phyloP scores from a whole-genome alignment of 2,797 vertebrate genomes.

The Paramormyrops hopkinsi region DNA sequence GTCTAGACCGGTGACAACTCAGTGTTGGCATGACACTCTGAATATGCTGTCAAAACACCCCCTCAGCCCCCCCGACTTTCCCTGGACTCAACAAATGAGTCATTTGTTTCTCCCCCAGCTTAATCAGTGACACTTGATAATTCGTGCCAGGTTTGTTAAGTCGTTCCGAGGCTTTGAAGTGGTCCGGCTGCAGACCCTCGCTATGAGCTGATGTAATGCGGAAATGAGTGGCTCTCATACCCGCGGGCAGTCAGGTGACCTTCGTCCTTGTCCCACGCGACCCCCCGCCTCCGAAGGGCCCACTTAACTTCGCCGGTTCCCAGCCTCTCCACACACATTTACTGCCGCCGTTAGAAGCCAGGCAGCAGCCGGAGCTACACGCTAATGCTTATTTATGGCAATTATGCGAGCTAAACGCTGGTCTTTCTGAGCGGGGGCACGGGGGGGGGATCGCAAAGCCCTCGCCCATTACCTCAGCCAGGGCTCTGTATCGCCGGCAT shows the following conservation, averaged over 20 bases:
- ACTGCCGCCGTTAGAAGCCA: background rate
- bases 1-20: background rate
- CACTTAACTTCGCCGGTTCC: slow-evolving; percentile 24
- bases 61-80: background rate
- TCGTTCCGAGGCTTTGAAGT: background rate
- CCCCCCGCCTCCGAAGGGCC: background rate
- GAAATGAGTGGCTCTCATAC: slow-evolving; percentile 20
- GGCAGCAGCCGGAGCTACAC: slow-evolving; percentile 23
- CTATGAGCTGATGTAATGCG: slow-evolving; percentile 1
- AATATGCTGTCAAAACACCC: background rate
- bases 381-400: background rate
- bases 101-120: background rate
- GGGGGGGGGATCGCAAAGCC: background rate
- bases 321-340: slow-evolving; percentile 13
- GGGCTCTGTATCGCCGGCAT: background rate
- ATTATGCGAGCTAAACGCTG: background rate
- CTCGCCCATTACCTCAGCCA: background rate
- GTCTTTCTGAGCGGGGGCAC: background rate
- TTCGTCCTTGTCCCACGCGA: slow-evolving; percentile 24
- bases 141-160: slow-evolving; percentile 12
- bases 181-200: background rate
- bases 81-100: background rate
- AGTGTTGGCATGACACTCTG: background rate
- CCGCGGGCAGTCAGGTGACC: slow-evolving; percentile 10
- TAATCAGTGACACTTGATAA: slow-evolving; percentile 8